Evolutionary conservation across 2,888 invertebrate species (phyloP), one percentile per base, ranked within the genome.

Genomic region (Tenthredo mesomela): DNA sequence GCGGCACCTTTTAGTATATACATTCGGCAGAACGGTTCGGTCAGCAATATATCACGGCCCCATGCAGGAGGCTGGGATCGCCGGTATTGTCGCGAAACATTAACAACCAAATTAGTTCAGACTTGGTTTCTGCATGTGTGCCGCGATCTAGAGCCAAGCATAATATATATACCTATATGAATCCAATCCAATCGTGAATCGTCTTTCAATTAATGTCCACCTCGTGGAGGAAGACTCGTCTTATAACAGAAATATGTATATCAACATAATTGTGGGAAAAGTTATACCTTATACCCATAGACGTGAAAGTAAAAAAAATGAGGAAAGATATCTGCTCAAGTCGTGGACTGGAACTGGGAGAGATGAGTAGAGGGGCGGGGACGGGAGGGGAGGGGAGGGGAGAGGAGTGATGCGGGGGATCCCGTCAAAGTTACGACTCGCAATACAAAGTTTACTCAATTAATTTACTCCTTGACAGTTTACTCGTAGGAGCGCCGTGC

Each of bases 61-160:
- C 90, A 91, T 90, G 89, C n/a, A n/a, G n/a, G 78, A 18, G 37
- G 29, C 37, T 50, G 50, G 90, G 91, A 90, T 91, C 91, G 90
- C 91, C 90, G 91, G 90, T 88, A 90, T 89, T 89, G 90, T 90
- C 90, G 90, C 92, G 92, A 92, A 92, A 92, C 91, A 92, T 92
- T 92, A 92, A 92, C 92, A 92, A 92, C 91, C 92, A 92, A 92
- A 92, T 92, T 92, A 91, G 92, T 91, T 91, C 89, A 88, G 92
- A 92, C 91, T 90, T 90, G 86, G 87, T 87, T 85, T 78, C 84
- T n/a, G 54, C 85, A 65, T 15, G 15, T 15, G 47, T 77, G 77
- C 84, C 33, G 50, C 77, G n/a, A 77, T 50, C 43, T 10, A 40
- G n/a, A 12, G 15, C 43, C 40, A n/a, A 18, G 67, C 67, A 21